These are phyloP conservation scores for Zaprionus davidi DNA, from an alignment of 1,140 invertebrate species.

Conservation along the genomic window DNA sequence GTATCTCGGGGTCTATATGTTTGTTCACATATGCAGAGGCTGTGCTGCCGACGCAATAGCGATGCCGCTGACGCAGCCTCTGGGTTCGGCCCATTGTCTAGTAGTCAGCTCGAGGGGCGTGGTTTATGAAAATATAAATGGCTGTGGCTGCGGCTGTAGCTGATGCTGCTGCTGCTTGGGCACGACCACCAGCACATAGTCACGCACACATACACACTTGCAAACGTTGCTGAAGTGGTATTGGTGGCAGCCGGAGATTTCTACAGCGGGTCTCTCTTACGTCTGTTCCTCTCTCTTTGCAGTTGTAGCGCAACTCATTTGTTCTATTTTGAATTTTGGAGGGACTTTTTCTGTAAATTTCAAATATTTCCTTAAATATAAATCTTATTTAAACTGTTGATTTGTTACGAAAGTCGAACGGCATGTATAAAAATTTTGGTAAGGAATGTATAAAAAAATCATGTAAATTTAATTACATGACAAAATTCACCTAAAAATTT, in stretches of 20 bases:
- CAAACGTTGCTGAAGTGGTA: conserved; percentile 39
- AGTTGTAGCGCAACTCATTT: background rate
- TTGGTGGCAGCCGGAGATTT: conserved; percentile 48
- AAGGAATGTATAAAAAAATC: too few species aligned
- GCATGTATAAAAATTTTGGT: too few species aligned
- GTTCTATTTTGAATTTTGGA: background rate
- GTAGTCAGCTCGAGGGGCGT: conserved; percentile 78
- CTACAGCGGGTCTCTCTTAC: conserved; percentile 29
- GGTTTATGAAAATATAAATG: conserved; percentile 83
- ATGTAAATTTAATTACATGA: too few species aligned
- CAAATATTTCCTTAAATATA: background rate
- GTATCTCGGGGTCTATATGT: conserved; percentile 24
- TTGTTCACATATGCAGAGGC: conserved; percentile 61
- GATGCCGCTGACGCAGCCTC: conserved; percentile 74
- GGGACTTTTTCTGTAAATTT: background rate
- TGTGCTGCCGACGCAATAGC: conserved; percentile 59
- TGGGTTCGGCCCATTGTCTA: conserved; percentile 80
- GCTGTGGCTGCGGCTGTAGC: conserved; percentile 61
- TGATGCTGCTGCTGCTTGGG: conserved; percentile 35
- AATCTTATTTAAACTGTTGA: too few species aligned
- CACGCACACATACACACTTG: conserved; percentile 17
- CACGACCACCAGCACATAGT: conserved; percentile 42
- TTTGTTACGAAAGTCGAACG: too few species aligned
- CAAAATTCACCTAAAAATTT: too few species aligned
- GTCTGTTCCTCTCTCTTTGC: conserved; percentile 12